Evolutionary conservation across 2,113 vertebrate species (phyloP).

Genomic region (Tor tambroides): DNA sequence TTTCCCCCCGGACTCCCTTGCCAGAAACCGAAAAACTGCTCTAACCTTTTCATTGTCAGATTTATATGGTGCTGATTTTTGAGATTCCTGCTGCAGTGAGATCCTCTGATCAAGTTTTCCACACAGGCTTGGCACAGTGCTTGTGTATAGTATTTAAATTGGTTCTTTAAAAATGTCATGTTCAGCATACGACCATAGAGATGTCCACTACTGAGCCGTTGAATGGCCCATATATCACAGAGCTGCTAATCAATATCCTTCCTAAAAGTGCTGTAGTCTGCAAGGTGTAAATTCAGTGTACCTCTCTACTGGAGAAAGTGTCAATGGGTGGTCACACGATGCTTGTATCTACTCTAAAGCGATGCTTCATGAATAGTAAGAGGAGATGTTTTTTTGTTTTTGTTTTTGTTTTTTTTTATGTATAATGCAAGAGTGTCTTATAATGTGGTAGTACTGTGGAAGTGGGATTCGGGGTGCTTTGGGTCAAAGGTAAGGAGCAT

Average conservation of each 20-base stretch:
- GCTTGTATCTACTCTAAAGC: neutral
- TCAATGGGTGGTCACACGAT: neutral
- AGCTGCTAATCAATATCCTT: slow-evolving; percentile 30
- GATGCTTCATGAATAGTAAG: neutral
- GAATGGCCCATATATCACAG: slow-evolving; percentile 44
- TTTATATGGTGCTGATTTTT: neutral
- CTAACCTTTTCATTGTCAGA: neutral
- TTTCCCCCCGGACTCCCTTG: neutral
- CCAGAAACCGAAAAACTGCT: neutral
- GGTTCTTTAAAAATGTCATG: slow-evolving; percentile 36
- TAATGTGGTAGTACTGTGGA: neutral
- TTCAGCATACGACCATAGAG: slow-evolving; percentile 36
- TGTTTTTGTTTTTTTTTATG: neutral
- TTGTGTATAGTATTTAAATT: neutral
- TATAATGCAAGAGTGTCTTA: neutral
- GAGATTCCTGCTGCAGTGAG: neutral
- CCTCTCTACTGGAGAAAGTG: neutral
- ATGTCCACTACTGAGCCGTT: slow-evolving; percentile 19
- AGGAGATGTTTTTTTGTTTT: neutral
- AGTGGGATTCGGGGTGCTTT: neutral
- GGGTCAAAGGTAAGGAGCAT: neutral
- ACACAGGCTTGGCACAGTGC: neutral
- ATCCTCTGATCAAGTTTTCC: neutral
- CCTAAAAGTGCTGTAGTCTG: slow-evolving; percentile 30
- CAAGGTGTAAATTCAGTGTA: slow-evolving; percentile 32